phyloP scores from a whole-genome alignment of 2,888 invertebrate genomes.

The Gasteruption jaculator region DNA sequence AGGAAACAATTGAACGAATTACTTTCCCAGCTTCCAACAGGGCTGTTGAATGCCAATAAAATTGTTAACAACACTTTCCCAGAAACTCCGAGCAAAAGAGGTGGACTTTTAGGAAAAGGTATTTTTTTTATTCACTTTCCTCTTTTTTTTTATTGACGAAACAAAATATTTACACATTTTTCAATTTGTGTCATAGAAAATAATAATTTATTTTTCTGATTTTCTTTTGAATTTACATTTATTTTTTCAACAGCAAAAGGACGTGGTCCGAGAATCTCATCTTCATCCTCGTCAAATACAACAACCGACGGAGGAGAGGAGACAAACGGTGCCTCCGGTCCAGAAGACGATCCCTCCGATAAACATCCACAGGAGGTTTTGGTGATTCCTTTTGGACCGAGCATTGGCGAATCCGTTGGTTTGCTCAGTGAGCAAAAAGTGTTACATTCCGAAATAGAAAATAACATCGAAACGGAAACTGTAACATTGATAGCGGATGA shows the following conservation, averaged over 20 bases:
- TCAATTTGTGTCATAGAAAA: background rate
- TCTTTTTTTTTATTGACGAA: background rate
- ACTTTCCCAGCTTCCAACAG: slow-evolving; percentile 50
- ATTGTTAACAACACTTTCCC: slow-evolving; percentile 27
- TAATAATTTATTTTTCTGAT: slow-evolving; percentile 3
- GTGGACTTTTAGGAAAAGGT: slow-evolving; percentile 51
- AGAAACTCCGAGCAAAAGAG: slow-evolving; percentile 41
- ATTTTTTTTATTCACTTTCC: slow-evolving; percentile 10
- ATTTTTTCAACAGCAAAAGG: slow-evolving; percentile 28
- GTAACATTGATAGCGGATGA: slow-evolving; percentile 38
- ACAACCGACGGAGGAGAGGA: slow-evolving; percentile 38
- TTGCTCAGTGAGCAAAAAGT: slow-evolving; percentile 66
- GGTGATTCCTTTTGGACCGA: slow-evolving; percentile 64
- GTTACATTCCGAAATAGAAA: slow-evolving; percentile 43
- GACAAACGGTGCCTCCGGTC: slow-evolving; percentile 36
- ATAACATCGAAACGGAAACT: slow-evolving; percentile 32
- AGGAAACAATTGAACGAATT: slow-evolving; percentile 53
- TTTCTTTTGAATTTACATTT: too few species aligned
- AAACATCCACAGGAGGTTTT: slow-evolving; percentile 58
- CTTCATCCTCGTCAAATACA: slow-evolving; percentile 35
- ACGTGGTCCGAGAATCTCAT: slow-evolving; percentile 34
- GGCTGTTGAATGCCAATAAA: slow-evolving; percentile 30
- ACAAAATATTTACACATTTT: background rate
- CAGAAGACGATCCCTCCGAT: slow-evolving; percentile 41
- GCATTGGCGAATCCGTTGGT: slow-evolving; percentile 61